phyloP scores from a whole-genome alignment of 2,113 vertebrate genomes.

The Nyctibius bracteatus region DNA sequence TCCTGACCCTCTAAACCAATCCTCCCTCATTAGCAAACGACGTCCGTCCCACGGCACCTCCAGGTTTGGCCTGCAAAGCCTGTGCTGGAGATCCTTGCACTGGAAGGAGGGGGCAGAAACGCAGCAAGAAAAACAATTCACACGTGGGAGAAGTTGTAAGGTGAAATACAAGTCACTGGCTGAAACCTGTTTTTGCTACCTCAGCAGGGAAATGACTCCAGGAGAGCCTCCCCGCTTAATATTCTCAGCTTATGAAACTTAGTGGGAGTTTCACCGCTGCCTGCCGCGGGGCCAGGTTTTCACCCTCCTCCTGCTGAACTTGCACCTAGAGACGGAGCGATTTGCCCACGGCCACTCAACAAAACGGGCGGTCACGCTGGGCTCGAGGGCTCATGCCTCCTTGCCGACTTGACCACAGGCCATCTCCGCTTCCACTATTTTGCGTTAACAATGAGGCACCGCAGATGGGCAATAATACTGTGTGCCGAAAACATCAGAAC shows the following conservation, averaged over 20 bases:
- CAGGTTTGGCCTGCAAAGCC: neutral
- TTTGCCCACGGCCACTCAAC: neutral
- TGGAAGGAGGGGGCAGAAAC: neutral
- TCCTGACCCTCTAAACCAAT: neutral
- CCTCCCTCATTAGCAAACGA: slow-evolving; percentile 8
- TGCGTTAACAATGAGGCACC: slow-evolving; percentile 15
- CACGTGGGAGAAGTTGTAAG: slow-evolving; percentile 30
- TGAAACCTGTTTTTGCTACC: slow-evolving; percentile 38
- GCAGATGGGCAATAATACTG: slow-evolving; percentile 27
- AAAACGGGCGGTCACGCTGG: neutral
- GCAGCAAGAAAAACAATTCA: slow-evolving; percentile 23
- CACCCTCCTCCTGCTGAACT: slow-evolving; percentile 22
- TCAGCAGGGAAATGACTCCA: slow-evolving; percentile 1
- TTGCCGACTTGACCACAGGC: slow-evolving; percentile 10
- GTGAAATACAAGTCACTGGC: slow-evolving; percentile 33
- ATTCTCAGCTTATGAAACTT: slow-evolving; percentile 5
- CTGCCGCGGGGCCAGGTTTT: neutral
- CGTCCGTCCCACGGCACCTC: neutral
- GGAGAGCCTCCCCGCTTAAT: slow-evolving; percentile 12
- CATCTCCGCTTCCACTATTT: neutral
- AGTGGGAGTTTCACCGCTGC: neutral
- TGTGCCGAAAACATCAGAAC: slow-evolving; percentile 16
- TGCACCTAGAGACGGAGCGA: neutral
- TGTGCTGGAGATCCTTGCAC: neutral
- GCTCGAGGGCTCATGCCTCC: neutral